Conservation (phyloP, 2,113 vertebrate species). For the Antechinus flavipes region DNA sequence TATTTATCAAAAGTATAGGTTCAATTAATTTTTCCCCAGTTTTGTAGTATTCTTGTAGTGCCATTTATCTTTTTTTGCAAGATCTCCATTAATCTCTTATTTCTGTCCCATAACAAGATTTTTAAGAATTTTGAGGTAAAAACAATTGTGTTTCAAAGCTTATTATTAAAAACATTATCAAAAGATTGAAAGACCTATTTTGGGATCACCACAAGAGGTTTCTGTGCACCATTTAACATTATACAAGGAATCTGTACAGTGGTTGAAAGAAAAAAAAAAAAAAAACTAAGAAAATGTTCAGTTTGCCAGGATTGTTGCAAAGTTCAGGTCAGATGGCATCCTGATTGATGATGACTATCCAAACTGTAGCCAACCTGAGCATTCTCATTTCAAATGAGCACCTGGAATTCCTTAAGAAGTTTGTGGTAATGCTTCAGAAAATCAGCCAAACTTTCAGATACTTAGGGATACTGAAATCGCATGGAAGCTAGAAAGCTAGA, state of each 20-base stretch:
- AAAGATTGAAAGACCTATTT: slow-evolving; percentile 71
- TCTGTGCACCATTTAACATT: background rate
- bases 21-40: slow-evolving; percentile 86
- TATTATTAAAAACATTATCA: slow-evolving; percentile 79
- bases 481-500: background rate
- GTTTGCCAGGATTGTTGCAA: slow-evolving; percentile 25
- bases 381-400: slow-evolving; percentile 61
- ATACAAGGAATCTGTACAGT: slow-evolving; percentile 29
- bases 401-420: slow-evolving; percentile 52
- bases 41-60: slow-evolving; percentile 81
- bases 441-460: slow-evolving; percentile 19
- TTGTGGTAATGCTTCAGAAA: slow-evolving; percentile 40
- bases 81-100: slow-evolving; percentile 85
- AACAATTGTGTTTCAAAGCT: slow-evolving; percentile 74
- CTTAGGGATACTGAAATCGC: background rate
- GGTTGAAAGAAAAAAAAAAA: background rate
- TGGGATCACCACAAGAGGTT: slow-evolving; percentile 13
- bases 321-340: slow-evolving; percentile 51
- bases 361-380: slow-evolving; percentile 64
- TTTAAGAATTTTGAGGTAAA: slow-evolving; percentile 80
- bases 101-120: slow-evolving; percentile 77
- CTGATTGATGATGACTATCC: slow-evolving; percentile 62
- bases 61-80: slow-evolving; percentile 86
- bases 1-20: slow-evolving; percentile 88
- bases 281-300: slow-evolving; percentile 29